Conservation (phyloP, 2,797 vertebrate genomes). For the Choloepus didactylus region DNA sequence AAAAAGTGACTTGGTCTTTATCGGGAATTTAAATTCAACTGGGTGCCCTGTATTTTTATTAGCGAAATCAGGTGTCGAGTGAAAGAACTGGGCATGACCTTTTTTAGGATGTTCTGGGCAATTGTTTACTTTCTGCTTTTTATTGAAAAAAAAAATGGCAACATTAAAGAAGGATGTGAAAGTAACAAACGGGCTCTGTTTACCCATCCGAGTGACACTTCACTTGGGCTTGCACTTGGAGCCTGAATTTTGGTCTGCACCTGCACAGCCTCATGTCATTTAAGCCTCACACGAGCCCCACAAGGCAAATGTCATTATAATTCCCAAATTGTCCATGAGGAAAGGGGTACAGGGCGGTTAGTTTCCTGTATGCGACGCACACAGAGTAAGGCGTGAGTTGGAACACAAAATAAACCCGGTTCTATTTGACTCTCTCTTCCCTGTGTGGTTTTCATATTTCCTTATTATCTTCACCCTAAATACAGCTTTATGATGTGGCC, state of each 20-base stretch:
- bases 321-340: neutral
- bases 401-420: neutral
- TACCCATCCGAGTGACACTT: neutral
- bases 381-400: neutral
- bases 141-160: neutral
- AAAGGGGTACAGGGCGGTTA: neutral
- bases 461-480: neutral
- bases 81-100: neutral
- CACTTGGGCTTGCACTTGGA: neutral
- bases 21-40: neutral
- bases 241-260: neutral
- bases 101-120: neutral
- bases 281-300: neutral
- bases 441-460: neutral
- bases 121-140: neutral
- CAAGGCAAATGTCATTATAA: neutral
- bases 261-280: neutral
- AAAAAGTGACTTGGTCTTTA: neutral
- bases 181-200: neutral
- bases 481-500: neutral
- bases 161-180: neutral
- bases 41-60: neutral
- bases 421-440: neutral
- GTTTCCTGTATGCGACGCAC: neutral
- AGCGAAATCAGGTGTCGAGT: neutral